Base-by-base conservation (phyloP, 2,888 invertebrate species). In the Linnaemya vulpina region DNA sequence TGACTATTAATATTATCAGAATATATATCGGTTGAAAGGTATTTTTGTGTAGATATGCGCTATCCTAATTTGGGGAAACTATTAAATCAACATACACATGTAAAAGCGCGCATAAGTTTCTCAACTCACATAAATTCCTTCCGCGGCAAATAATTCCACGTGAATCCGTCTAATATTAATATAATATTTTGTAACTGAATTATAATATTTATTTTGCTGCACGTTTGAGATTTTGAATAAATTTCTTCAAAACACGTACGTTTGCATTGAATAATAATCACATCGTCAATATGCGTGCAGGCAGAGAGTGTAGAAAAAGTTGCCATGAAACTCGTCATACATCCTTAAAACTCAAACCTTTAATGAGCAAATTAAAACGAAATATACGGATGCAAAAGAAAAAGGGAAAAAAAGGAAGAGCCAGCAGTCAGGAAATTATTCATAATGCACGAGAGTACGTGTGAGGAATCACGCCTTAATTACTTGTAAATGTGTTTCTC, bases 181-280 rank as follows among this genome's bases (percentile, higher is more conserved):
- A 8, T 17, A 17, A 0, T 49, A 1, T 17, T n/a, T 7, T 49
- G 17, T 49, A 9, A 17, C 1, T 22, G 13, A 17, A 30, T 30
- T 3, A 30, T 30, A 30, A 30, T 7, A 49, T 7, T 53, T 53
- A 30, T 53, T 53, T 22, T 22, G 8, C 4, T 10, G 30, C 58
- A 30, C n/a, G 30, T 17, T n/a, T 58, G 35, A 17, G 38, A 60
- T 60, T 58, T 60, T 46, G 25, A 22, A 78, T 60, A 62, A 51
- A 62, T 77, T 62, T 51, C 49, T 51, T 22, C 35, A 49, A 62
- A 25, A 62, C 22, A 62, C 38, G 62, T 62, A 22, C 46, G 35
- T 11, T 13, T 49, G 46, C 17, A 38, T 68, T 68, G 60, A 74
- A 74, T 74, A 49, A 51, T 17, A 62, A 30, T 25, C 43, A 71